Evolutionary conservation across 2,797 vertebrate species (phyloP).

Genomic region (Melanotaenia trifasciata): DNA sequence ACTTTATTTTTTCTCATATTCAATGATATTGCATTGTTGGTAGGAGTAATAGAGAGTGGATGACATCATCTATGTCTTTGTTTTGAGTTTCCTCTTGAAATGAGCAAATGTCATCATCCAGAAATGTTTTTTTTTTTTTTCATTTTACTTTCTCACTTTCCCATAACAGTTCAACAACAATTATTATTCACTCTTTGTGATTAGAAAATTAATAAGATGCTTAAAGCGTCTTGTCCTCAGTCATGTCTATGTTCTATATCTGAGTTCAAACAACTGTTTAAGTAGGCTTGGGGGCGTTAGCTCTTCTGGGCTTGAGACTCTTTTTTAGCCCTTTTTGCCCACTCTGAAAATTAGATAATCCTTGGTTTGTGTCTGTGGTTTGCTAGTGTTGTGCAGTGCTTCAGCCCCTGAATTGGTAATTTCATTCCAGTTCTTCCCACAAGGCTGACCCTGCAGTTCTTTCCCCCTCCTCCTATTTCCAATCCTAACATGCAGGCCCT

Average conservation of each 20-base stretch:
- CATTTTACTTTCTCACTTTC: slow-evolving; percentile 33
- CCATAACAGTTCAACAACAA: slow-evolving; percentile 38
- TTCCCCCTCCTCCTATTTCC: slow-evolving; percentile 72
- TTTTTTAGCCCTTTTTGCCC: slow-evolving; percentile 49
- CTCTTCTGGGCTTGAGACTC: slow-evolving; percentile 46
- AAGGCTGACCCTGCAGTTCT: slow-evolving; percentile 80
- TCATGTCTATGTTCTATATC: slow-evolving; percentile 42
- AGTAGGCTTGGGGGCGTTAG: slow-evolving; percentile 48
- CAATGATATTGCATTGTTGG: slow-evolving; percentile 7
- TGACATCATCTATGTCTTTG: slow-evolving; percentile 27
- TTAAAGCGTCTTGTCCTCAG: slow-evolving; percentile 32
- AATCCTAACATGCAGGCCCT: slow-evolving; percentile 79
- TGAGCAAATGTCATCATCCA: slow-evolving; percentile 61
- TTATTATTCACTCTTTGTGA: slow-evolving; percentile 25
- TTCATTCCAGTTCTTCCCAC: slow-evolving; percentile 71
- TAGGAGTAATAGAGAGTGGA: neutral
- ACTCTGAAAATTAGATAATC: slow-evolving; percentile 68
- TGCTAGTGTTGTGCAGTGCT: slow-evolving; percentile 58
- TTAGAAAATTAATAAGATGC: slow-evolving; percentile 42
- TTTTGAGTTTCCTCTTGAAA: slow-evolving; percentile 55
- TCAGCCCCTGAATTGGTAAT: slow-evolving; percentile 80
- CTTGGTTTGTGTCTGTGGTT: slow-evolving; percentile 66
- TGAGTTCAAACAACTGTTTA: slow-evolving; percentile 41
- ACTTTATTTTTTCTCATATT: slow-evolving; percentile 2
- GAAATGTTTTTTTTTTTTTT: slow-evolving; percentile 24